Evolutionary conservation across 2,888 invertebrate genomes (phyloP).

Genomic region (Limnephilus rhombicus): DNA sequence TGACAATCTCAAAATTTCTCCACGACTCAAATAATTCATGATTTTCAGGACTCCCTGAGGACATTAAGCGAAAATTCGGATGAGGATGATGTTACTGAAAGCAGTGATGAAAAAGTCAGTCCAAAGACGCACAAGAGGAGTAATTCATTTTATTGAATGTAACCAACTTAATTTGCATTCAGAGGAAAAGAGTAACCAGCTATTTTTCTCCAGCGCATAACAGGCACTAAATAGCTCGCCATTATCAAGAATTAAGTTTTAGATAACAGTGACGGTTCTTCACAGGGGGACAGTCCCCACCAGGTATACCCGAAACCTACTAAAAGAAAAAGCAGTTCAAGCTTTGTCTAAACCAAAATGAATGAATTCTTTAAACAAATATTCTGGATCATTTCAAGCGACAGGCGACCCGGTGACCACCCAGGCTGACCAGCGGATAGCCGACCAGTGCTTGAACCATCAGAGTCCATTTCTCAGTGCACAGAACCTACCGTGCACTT

Average conservation of each 20-base stretch:
- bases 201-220: not conserved
- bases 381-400: too few species aligned
- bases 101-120: slow-evolving; percentile 48
- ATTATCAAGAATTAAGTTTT: not conserved
- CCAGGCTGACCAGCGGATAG: too few species aligned
- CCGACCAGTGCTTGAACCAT: too few species aligned
- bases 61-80: slow-evolving; percentile 46
- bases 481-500: too few species aligned
- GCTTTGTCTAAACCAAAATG: too few species aligned
- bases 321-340: too few species aligned
- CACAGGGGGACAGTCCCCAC: too few species aligned
- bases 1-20: too few species aligned
- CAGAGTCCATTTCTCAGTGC: too few species aligned
- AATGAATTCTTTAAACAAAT: too few species aligned
- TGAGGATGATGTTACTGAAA: slow-evolving; percentile 48
- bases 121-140: slow-evolving; percentile 51
- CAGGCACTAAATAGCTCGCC: not conserved
- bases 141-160: slow-evolving; percentile 55
- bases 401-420: too few species aligned
- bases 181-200: not conserved
- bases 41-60: slow-evolving; percentile 54
- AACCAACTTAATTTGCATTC: not conserved
- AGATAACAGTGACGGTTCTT: not conserved
- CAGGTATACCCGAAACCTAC: too few species aligned
- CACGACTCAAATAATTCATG: not conserved